Conservation (phyloP, 1,140 invertebrate genomes). For the Dreissena rostriformis region DNA sequence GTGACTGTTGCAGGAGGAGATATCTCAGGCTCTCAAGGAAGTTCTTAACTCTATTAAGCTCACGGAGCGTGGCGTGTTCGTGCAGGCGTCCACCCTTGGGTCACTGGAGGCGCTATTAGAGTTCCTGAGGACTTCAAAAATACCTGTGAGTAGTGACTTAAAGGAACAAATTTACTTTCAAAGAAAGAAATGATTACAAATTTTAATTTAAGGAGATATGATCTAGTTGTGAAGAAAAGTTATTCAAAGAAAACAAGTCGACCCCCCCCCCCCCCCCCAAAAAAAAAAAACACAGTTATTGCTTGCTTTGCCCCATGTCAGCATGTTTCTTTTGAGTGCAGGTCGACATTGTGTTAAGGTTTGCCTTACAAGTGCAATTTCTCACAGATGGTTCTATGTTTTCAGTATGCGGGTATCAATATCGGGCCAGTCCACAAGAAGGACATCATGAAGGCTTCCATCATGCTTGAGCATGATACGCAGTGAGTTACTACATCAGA, state of each 20-base stretch:
- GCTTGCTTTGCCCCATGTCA: too few species aligned
- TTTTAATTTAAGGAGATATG: too few species aligned
- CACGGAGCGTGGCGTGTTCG: conserved; percentile 96
- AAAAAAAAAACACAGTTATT: too few species aligned
- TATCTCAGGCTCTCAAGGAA: conserved; percentile 86
- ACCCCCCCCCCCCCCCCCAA: too few species aligned
- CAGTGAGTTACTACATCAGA: conserved; percentile 88
- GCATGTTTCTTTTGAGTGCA: too few species aligned
- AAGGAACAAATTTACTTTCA: neutral
- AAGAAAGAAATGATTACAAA: neutral
- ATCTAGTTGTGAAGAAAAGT: too few species aligned
- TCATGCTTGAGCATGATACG: conserved; percentile 98
- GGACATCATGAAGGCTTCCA: conserved; percentile 99
- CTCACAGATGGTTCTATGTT: conserved; percentile 64
- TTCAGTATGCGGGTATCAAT: conserved; percentile 97
- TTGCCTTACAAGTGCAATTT: too few species aligned
- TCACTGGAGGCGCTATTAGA: conserved; percentile 98
- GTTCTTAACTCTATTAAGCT: conserved; percentile 96
- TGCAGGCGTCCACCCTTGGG: conserved; percentile 99
- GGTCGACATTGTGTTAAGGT: too few species aligned
- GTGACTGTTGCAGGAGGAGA: conserved; percentile 69
- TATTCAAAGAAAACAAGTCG: too few species aligned
- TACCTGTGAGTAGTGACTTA: conserved; percentile 86
- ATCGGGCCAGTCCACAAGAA: conserved; percentile 99
- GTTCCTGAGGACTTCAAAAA: conserved; percentile 96